Evolutionary conservation across 2,113 vertebrate species (phyloP).

Genomic region (Alces alces): DNA sequence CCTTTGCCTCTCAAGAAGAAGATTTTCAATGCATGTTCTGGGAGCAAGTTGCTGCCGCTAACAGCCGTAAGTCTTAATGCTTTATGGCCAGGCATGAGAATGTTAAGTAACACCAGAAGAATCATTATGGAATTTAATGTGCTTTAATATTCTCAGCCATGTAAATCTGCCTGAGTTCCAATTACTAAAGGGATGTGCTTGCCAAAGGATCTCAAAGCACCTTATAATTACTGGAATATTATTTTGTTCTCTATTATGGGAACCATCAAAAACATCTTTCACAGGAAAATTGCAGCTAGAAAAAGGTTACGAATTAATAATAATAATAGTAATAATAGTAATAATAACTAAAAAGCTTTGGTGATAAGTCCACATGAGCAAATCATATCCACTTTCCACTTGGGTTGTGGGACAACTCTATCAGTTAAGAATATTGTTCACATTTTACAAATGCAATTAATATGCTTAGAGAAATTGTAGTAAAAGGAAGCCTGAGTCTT

Average conservation of each 20-base stretch:
- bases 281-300: conserved; percentile 10
- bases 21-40: neutral
- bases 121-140: neutral
- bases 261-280: conserved; percentile 38
- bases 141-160: neutral
- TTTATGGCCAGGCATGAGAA: neutral
- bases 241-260: conserved; percentile 36
- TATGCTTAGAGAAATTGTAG: neutral
- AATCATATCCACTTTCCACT: neutral
- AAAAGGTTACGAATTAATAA: conserved; percentile 34
- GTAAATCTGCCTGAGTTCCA: neutral
- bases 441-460: neutral
- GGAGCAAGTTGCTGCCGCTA: neutral
- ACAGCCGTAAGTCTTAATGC: neutral
- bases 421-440: neutral
- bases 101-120: neutral
- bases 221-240: conserved; percentile 17
- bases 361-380: neutral
- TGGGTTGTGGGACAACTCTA: neutral
- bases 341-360: neutral
- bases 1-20: neutral
- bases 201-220: conserved; percentile 33
- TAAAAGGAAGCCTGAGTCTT: neutral
- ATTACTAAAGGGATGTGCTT: neutral
- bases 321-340: conserved; percentile 10